phyloP scores from a whole-genome alignment of 2,797 vertebrate genomes.

The Bucorvus abyssinicus region DNA sequence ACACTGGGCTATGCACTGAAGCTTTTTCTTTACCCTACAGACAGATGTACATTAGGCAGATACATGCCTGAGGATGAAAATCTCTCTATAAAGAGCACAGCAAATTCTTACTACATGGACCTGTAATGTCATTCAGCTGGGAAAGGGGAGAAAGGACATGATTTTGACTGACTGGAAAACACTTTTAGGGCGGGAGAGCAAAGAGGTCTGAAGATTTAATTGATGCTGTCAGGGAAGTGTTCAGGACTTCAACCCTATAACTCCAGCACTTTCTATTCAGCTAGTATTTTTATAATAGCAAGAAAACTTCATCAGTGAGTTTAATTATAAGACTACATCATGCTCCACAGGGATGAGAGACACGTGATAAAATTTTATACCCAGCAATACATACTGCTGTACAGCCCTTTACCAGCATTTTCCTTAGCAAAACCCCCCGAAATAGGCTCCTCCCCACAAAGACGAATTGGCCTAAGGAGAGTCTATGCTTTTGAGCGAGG shows the following conservation, averaged over 20 bases:
- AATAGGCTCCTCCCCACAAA: background rate
- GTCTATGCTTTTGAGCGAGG: background rate
- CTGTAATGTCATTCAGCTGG: background rate
- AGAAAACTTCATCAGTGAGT: background rate
- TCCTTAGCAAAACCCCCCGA: background rate
- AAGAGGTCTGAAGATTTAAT: conserved; percentile 22
- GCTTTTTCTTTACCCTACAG: conserved; percentile 57
- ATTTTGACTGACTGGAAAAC: conserved; percentile 28
- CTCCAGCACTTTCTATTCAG: background rate
- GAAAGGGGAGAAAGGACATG: background rate
- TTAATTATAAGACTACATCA: background rate
- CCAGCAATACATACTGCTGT: background rate
- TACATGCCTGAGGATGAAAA: conserved; percentile 17
- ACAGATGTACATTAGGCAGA: conserved; percentile 36
- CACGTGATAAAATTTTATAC: background rate
- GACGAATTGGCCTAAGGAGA: background rate
- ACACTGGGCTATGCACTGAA: conserved; percentile 21
- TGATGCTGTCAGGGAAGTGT: conserved; percentile 19
- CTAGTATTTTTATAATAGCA: background rate
- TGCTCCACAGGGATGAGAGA: background rate
- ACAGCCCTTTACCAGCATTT: background rate
- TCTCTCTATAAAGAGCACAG: conserved; percentile 35
- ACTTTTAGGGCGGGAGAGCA: background rate
- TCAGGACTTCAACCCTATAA: conserved; percentile 25
- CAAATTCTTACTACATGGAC: background rate